Evolutionary conservation across 2,888 invertebrate genomes (phyloP), one percentile per base, ranked within the genome.

Genomic region (Romanomermis culicivorax): DNA sequence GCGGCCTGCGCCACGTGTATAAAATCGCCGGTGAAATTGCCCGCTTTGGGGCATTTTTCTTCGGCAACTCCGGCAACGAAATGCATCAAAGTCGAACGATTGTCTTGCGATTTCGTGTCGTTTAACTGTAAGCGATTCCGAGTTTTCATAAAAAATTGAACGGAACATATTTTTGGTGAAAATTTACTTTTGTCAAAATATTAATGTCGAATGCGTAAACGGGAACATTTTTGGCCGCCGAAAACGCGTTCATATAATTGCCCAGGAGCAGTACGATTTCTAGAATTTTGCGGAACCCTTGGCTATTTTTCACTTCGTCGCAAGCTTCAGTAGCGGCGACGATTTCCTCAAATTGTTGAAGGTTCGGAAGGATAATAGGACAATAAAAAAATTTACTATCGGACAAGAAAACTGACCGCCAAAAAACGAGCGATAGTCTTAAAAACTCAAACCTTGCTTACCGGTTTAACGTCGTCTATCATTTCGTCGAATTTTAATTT

Each of bases 151-250:
- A 36, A 36, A 36, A 36, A 36, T 17, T 36, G 36, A 36, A 36
- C 7, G 7, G 7, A 17, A 36, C 7, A 36, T 11, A 11, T 36
- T 36, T 36, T 7, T 36, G 36, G 17, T 11, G 17, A 36, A 36
- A n/a, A n/a, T n/a, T n/a, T 68, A 85, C 85, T 77, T 95, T 93
- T 0, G 91, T 83, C 11, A 97, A 76, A 68, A 85, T 93, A 68
- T 82, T 88, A 64, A 97, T 86, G 71, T 97, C 93, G 70, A 95
- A 97, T 1, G 89, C 97, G 64, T 85, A 83, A 0, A 91, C 87
- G 47, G 56, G 57, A 1, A 84, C 89, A 67, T 91, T 89, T 65
- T 82, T 82, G 36, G 7, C 17, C 36, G 36, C 17, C 4, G 88
- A 85, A 0, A 91, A 91, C 0, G 86, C 80, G 71, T 95, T 95